These are phyloP conservation scores for Hypomecis punctinalis DNA, from an alignment of 2,888 invertebrate genomes.

Conservation along the genomic window DNA sequence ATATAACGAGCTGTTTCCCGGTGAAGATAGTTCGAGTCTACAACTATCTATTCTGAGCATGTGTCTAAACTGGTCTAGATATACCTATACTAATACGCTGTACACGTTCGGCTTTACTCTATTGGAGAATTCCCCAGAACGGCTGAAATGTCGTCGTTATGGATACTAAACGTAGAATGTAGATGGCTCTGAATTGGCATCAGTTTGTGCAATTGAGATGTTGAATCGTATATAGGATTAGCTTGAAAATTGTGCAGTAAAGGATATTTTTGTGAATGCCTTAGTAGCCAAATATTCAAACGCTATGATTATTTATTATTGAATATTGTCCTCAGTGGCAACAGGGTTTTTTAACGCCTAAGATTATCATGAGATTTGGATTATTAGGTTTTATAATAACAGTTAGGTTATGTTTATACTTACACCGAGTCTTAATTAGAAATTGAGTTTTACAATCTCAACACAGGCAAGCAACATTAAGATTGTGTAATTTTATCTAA, in stretches of 20 bases:
- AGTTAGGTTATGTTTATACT: no score
- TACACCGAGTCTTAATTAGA: no score
- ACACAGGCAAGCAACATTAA: no score
- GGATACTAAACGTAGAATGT: slow-evolving; percentile 14
- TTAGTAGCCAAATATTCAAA: no score
- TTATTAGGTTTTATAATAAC: no score
- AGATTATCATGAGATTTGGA: no score
- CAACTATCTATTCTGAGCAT: background rate
- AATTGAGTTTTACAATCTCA: no score
- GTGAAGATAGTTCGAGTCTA: background rate
- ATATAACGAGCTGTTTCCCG: background rate
- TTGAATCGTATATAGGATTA: background rate
- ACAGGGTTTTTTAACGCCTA: no score
- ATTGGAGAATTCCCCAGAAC: slow-evolving; percentile 24
- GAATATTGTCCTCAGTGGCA: no score
- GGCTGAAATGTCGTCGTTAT: slow-evolving; percentile 19
- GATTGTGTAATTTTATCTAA: no score
- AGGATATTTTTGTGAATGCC: no score
- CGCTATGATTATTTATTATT: no score
- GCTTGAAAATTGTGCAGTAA: background rate
- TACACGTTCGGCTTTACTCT: slow-evolving; percentile 10
- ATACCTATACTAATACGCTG: background rate
- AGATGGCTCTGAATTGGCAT: slow-evolving; percentile 27
- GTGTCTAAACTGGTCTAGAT: slow-evolving; percentile 1
- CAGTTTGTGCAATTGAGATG: slow-evolving; percentile 19